These are phyloP conservation scores for Polydrusus cervinus DNA, from an alignment of 2,888 invertebrate genomes.

Conservation along the genomic window DNA sequence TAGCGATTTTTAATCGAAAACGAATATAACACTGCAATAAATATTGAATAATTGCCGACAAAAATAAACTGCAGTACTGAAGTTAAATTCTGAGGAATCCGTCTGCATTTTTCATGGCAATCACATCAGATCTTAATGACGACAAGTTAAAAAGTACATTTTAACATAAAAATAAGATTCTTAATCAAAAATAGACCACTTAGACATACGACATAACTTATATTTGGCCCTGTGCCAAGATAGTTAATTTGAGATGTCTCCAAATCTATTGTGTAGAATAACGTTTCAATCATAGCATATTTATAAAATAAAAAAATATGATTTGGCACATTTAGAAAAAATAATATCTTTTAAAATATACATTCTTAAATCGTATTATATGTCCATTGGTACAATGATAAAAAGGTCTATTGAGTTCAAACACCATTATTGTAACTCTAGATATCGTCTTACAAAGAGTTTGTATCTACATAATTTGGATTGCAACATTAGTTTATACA, in stretches of 20 bases:
- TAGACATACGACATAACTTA: constrained; percentile 72
- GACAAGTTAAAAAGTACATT: constrained; percentile 61
- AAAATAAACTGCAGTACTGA: constrained; percentile 46
- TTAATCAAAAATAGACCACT: constrained; percentile 73
- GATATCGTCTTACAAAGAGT: no score
- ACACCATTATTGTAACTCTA: no score
- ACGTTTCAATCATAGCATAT: constrained; percentile 62
- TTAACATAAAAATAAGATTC: constrained; percentile 66
- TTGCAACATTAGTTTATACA: no score
- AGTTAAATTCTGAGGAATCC: constrained; percentile 51
- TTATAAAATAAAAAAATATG: constrained; percentile 42
- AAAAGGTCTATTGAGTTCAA: no score
- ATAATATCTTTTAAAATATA: background rate
- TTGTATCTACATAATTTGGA: no score
- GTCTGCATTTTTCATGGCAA: constrained; percentile 58
- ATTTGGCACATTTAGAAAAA: constrained; percentile 24
- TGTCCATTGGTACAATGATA: no score
- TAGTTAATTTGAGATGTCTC: constrained; percentile 71
- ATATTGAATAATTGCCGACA: constrained; percentile 55
- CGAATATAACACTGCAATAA: constrained; percentile 55
- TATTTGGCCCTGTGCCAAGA: constrained; percentile 69
- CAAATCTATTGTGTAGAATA: constrained; percentile 69
- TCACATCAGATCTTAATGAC: constrained; percentile 56
- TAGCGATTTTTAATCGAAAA: constrained; percentile 55
- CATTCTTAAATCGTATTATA: no score